These are phyloP conservation scores for Notolabrus celidotus DNA, from an alignment of 2,797 vertebrate genomes.

Conservation along the genomic window DNA sequence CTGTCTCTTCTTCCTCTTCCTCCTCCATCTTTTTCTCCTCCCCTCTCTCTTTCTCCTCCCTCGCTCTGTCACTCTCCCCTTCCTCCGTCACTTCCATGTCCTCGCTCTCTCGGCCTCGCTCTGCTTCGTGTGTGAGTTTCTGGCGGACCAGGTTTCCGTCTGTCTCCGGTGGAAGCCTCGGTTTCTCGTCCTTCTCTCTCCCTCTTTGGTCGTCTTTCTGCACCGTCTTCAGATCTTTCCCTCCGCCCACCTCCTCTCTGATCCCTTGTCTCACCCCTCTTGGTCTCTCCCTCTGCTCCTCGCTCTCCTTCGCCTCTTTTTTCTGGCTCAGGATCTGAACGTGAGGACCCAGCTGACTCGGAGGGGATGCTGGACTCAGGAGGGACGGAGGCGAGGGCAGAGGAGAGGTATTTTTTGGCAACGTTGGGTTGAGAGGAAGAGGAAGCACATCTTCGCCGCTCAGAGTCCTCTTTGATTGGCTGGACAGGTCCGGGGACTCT, in stretches of 20 bases:
- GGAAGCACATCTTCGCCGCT: slow-evolving; percentile 50
- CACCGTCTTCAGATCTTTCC: slow-evolving; percentile 29
- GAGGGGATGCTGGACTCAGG: slow-evolving; percentile 77
- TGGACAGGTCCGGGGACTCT: slow-evolving; percentile 64
- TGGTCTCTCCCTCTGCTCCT: slow-evolving; percentile 35
- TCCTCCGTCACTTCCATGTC: slow-evolving; percentile 63
- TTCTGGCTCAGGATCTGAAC: slow-evolving; percentile 56
- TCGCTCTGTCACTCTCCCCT: slow-evolving; percentile 37
- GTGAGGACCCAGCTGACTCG: slow-evolving; percentile 68
- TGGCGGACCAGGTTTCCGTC: background rate
- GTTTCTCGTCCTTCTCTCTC: slow-evolving; percentile 43
- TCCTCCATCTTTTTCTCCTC: slow-evolving; percentile 50
- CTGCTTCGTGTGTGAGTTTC: slow-evolving; percentile 10
- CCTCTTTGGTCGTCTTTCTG: slow-evolving; percentile 59
- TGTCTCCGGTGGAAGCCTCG: background rate
- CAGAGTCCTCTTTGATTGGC: slow-evolving; percentile 81
- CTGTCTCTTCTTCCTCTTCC: slow-evolving; percentile 50
- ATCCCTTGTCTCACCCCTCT: slow-evolving; percentile 10
- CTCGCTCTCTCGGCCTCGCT: slow-evolving; percentile 28
- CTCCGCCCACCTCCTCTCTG: background rate
- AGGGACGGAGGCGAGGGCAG: slow-evolving; percentile 82
- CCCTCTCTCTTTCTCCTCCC: slow-evolving; percentile 30
- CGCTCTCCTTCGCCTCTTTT: slow-evolving; percentile 34
- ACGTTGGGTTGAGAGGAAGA: slow-evolving; percentile 72
- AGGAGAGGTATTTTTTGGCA: slow-evolving; percentile 77